Evolutionary conservation across 2,888 invertebrate genomes (phyloP), one percentile per base, ranked within the genome.

Genomic region (Perithous albicinctus): DNA sequence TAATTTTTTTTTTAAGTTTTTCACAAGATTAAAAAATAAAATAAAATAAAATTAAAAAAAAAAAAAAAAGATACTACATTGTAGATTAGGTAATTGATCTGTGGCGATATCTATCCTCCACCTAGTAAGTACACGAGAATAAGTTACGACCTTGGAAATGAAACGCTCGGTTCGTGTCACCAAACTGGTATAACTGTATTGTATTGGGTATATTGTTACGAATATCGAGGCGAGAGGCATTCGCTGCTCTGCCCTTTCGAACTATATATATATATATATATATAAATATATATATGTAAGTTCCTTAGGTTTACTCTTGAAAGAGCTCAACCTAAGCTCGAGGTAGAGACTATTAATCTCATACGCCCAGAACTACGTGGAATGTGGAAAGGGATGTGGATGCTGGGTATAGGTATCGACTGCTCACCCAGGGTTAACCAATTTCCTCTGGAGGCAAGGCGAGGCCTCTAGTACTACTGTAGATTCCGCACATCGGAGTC

Each of bases 381-480:
- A 29, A 59, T 59, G 18, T 5, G 35, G 15, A 8, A 8, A 32
- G 29, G 29, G 29, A 56, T 32, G 10, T 18, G 59, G 59, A 59
- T 32, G 15, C 26, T 38, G 41, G 67, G 66, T 7, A n/a, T 59
- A 8, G 32, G 54, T 70, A 70, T 70, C 69, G 54, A 29, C 69
- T 67, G 48, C 48, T 51, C 67, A 43, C 7, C 64, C 64, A 23
- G 69, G 35, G 38, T 56, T 56, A 56, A 70, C 56, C 56, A 70
- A 56, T 70, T 70, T 70, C 56, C 56, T 70, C 70, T 10, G 29
- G 69, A 38, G n/a, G 54, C 43, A 66, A 26, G 64, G 66, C 66
- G 75, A 56, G 67, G 15, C 10, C 26, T 23, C 20, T 15, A 18
- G 29, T 32, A 35, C 54, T 26, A 26, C 46, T 7, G 63, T 35